Conservation (phyloP, 92 coral and sea anemone genomes). For the Phenganax subtilis region DNA sequence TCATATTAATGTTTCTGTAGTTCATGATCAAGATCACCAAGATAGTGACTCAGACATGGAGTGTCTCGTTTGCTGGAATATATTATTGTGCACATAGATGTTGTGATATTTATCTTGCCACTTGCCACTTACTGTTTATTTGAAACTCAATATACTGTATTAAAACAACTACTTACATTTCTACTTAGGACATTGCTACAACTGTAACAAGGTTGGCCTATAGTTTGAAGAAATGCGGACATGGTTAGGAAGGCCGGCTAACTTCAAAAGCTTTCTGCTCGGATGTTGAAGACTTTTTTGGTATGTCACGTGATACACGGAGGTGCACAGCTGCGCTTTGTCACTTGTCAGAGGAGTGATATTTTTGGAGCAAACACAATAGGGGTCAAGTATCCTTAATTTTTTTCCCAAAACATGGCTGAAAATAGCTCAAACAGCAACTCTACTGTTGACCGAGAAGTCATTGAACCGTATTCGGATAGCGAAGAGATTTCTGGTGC, state of each 20-base stretch:
- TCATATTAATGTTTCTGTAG: no score
- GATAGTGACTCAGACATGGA: no score
- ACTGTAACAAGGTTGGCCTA: neutral
- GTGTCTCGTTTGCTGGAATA: no score
- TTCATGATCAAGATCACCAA: no score
- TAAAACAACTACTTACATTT: no score
- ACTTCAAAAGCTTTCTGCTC: neutral
- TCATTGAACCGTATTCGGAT: neutral
- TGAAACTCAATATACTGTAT: no score
- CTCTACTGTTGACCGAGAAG: neutral
- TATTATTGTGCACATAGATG: no score
- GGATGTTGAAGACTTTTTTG: neutral
- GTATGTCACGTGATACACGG: neutral
- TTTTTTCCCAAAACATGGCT: neutral
- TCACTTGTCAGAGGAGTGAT: neutral
- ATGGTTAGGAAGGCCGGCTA: slow-evolving; percentile 8
- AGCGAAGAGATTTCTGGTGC: neutral
- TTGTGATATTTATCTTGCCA: no score
- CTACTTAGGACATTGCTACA: no score
- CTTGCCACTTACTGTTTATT: no score
- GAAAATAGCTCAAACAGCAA: neutral
- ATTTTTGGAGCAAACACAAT: neutral
- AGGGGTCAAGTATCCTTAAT: neutral
- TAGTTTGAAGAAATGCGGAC: neutral
- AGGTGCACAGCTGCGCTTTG: neutral